Conservation (phyloP, 1,140 invertebrate species). For the Diorhabda carinulata region DNA sequence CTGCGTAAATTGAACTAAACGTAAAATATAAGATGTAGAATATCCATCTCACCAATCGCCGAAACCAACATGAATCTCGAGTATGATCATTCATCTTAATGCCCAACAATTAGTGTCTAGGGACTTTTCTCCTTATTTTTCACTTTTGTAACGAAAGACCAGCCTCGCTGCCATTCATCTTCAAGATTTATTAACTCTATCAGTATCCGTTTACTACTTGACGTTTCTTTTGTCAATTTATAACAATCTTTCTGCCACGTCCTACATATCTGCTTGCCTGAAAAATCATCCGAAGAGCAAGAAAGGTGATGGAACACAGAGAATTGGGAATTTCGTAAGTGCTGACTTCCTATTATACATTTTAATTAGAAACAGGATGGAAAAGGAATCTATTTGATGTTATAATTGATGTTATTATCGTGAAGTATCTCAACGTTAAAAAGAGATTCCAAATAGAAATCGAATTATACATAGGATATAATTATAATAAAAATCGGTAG, state of each 20-base stretch:
- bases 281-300: constrained; percentile 5
- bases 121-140: constrained; percentile 39
- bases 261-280: constrained; percentile 11
- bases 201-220: constrained; percentile 30
- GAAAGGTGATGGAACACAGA: neutral
- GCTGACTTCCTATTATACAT: too few species aligned
- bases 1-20: too few species aligned
- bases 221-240: constrained; percentile 31
- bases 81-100: constrained; percentile 34
- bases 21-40: too few species aligned
- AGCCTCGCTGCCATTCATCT: constrained; percentile 31
- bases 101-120: constrained; percentile 37
- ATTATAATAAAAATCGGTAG: too few species aligned
- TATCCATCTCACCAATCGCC: too few species aligned
- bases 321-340: too few species aligned
- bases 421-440: too few species aligned
- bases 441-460: too few species aligned
- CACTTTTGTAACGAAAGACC: constrained; percentile 36
- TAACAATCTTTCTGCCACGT: constrained; percentile 24
- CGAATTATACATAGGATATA: too few species aligned
- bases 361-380: too few species aligned
- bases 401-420: too few species aligned
- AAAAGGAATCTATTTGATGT: too few species aligned
- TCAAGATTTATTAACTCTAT: constrained; percentile 36
- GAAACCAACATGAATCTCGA: constrained; percentile 15